Conservation (phyloP, 2,113 vertebrate genomes). For the Hyperopisus bebe region DNA sequence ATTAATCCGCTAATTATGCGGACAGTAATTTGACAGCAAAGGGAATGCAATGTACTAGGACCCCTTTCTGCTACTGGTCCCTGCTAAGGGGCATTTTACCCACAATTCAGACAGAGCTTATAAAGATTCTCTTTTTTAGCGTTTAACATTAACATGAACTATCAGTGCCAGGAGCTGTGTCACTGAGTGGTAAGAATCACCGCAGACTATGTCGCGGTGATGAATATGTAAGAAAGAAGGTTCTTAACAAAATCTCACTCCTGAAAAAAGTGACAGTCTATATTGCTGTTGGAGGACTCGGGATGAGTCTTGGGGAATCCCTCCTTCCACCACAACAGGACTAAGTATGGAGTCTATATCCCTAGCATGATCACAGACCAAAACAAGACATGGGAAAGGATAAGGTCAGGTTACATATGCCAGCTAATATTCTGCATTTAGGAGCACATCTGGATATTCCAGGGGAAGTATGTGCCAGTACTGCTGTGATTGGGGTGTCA, state of each 20-base stretch:
- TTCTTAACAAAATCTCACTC: neutral
- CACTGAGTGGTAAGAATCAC: neutral
- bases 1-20: constrained; percentile 49
- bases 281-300: neutral
- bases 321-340: neutral
- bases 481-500: too few relatives aligned
- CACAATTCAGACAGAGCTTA: neutral
- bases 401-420: neutral
- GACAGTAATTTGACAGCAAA: constrained; percentile 51
- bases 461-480: neutral
- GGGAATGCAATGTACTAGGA: constrained; percentile 38
- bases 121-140: neutral
- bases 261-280: neutral
- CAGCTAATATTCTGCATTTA: constrained; percentile 25
- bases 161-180: neutral
- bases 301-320: neutral
- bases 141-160: neutral
- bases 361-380: neutral
- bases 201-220: neutral
- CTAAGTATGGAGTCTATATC: neutral
- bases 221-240: neutral
- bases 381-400: neutral
- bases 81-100: neutral
- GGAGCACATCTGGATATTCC: neutral
- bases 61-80: neutral